Evolutionary conservation across 2,888 invertebrate species (phyloP).

Genomic region (Trachelus tabidus): DNA sequence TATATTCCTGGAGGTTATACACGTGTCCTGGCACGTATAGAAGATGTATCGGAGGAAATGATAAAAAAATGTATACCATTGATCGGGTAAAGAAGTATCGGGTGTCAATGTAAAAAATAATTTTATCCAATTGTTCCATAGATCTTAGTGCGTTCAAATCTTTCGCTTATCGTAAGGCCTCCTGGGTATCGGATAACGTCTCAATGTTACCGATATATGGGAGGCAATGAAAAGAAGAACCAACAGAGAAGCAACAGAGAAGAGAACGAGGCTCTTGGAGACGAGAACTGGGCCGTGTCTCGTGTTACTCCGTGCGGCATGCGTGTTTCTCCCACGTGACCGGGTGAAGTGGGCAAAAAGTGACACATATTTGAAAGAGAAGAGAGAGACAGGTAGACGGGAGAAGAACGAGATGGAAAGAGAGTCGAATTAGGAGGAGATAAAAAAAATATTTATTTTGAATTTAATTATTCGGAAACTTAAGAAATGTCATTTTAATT

Average conservation of each 20-base stretch:
- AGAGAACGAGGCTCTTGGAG: slow-evolving; percentile 10
- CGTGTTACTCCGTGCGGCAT: slow-evolving; percentile 34
- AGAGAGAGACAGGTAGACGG: neutral
- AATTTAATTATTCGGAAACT: slow-evolving; percentile 28
- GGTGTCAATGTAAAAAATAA: neutral
- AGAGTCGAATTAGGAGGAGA: neutral
- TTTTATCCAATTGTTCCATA: neutral
- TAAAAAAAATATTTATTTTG: neutral
- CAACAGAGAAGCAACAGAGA: slow-evolving; percentile 6
- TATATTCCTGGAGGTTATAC: too few relatives aligned
- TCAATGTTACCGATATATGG: slow-evolving; percentile 20
- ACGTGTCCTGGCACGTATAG: neutral
- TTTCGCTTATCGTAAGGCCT: neutral
- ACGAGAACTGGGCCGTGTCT: slow-evolving; percentile 46
- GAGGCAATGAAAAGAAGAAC: neutral
- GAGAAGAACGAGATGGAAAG: neutral
- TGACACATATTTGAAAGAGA: slow-evolving; percentile 39
- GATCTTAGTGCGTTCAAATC: neutral
- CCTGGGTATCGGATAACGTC: slow-evolving; percentile 20
- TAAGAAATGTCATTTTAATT: neutral
- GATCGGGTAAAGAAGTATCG: neutral
- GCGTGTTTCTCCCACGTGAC: slow-evolving; percentile 34
- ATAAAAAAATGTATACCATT: neutral
- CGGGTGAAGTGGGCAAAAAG: slow-evolving; percentile 35
- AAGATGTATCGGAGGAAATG: neutral